phyloP scores from a whole-genome alignment of 2,797 vertebrate genomes.

The Amazonetta brasiliensis region DNA sequence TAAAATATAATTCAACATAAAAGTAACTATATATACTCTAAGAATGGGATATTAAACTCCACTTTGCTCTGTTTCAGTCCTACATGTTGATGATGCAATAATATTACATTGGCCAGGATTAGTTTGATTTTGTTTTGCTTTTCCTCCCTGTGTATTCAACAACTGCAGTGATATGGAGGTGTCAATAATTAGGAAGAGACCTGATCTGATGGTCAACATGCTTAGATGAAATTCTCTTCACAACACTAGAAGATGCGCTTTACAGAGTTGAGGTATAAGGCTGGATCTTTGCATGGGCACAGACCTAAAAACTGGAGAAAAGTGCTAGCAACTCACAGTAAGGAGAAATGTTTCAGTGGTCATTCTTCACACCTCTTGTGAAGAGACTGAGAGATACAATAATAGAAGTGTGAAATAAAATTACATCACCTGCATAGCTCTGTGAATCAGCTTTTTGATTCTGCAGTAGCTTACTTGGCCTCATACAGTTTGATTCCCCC shows the following conservation, averaged over 20 bases:
- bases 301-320: neutral
- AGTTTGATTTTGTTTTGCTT: neutral
- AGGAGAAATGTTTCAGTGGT: neutral
- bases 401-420: neutral
- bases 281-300: neutral
- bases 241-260: neutral
- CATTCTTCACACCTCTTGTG: neutral
- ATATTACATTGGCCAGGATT: neutral
- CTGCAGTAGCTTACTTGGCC: neutral
- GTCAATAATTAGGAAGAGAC: neutral
- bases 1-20: neutral
- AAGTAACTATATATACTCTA: neutral
- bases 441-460: neutral
- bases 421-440: neutral
- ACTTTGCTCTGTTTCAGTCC: neutral
- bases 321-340: neutral
- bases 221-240: neutral
- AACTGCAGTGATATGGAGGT: neutral
- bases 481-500: neutral
- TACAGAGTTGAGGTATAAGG: no score
- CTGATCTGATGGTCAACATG: neutral
- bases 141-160: neutral
- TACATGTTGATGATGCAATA: neutral
- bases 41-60: neutral
- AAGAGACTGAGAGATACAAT: rapidly evolving